Conservation (phyloP, 1,140 invertebrate genomes). For the Achroia grisella region DNA sequence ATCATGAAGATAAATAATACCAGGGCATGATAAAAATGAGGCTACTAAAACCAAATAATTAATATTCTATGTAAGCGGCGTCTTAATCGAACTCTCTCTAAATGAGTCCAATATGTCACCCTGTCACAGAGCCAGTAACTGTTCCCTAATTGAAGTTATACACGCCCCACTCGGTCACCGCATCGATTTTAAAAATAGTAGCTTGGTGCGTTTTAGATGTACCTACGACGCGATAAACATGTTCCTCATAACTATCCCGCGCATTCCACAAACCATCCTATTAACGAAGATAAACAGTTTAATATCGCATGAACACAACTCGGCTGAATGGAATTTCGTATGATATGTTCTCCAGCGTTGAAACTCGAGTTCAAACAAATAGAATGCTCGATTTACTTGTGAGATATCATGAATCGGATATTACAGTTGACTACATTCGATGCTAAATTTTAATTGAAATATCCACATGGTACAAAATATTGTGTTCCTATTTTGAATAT, state of each 20-base stretch:
- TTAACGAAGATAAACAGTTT: slow-evolving; percentile 19
- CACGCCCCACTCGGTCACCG: slow-evolving; percentile 54
- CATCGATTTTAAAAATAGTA: slow-evolving; percentile 66
- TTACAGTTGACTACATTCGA: slow-evolving; percentile 12
- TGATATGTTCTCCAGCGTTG: slow-evolving; percentile 35
- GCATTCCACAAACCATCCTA: slow-evolving; percentile 12
- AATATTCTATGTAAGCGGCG: neutral
- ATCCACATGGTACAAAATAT: neutral
- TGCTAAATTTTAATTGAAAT: slow-evolving; percentile 15
- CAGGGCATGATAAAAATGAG: neutral
- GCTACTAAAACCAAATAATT: neutral
- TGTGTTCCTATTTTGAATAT: no score
- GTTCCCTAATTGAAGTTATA: slow-evolving; percentile 47
- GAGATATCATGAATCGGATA: slow-evolving; percentile 28
- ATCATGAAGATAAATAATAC: neutral
- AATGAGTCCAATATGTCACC: slow-evolving; percentile 5
- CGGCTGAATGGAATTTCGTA: slow-evolving; percentile 48
- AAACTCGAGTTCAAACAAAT: slow-evolving; percentile 42
- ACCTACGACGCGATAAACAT: slow-evolving; percentile 33
- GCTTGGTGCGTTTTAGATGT: slow-evolving; percentile 50
- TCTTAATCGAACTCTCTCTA: neutral
- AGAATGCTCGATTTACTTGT: slow-evolving; percentile 35
- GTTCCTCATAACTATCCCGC: slow-evolving; percentile 19
- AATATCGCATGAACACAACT: slow-evolving; percentile 22
- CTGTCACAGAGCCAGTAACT: slow-evolving; percentile 18